A percentile compares a stretch with the other conserved stretches of the same genome.
Evolutionary conservation across 2,797 vertebrate genomes (phyloP).

Genomic region (Sardinella longiceps): DNA sequence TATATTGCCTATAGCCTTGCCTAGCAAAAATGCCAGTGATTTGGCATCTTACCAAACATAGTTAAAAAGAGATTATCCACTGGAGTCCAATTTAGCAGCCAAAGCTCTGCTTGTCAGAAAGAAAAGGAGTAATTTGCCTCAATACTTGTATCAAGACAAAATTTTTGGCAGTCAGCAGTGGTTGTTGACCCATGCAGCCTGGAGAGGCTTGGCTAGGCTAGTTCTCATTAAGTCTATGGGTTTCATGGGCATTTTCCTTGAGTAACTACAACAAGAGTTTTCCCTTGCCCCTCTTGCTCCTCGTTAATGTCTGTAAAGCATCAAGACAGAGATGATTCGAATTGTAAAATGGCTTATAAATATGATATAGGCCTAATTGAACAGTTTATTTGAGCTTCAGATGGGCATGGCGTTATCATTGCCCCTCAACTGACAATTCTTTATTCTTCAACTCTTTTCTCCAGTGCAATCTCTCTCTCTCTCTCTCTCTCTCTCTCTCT

Average conservation of each 20-base stretch:
- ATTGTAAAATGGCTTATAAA: too few relatives aligned
- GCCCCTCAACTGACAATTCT: background rate
- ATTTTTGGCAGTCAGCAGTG: conserved; percentile 2
- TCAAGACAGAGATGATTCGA: too few relatives aligned
- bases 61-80: conserved; percentile 79
- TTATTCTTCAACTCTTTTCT: background rate
- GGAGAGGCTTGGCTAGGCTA: background rate
- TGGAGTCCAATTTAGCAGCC: conserved; percentile 38
- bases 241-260: too few relatives aligned
- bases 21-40: conserved; percentile 53
- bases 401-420: background rate
- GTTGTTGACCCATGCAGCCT: background rate
- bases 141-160: conserved; percentile 8
- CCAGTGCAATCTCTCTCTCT: background rate
- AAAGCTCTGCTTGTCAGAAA: conserved; percentile 12
- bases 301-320: too few relatives aligned
- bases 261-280: too few relatives aligned
- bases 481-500: background rate
- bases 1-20: too few relatives aligned
- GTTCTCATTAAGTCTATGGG: too few relatives aligned
- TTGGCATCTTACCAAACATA: conserved; percentile 66
- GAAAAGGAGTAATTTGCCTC: conserved; percentile 6
- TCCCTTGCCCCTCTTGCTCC: too few relatives aligned
- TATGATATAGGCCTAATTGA: too few relatives aligned
- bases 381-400: background rate